A percentile compares a stretch with the other conserved stretches of the same genome.
Conservation (phyloP, 2,888 invertebrate genomes). For the Sisyra nigra region DNA sequence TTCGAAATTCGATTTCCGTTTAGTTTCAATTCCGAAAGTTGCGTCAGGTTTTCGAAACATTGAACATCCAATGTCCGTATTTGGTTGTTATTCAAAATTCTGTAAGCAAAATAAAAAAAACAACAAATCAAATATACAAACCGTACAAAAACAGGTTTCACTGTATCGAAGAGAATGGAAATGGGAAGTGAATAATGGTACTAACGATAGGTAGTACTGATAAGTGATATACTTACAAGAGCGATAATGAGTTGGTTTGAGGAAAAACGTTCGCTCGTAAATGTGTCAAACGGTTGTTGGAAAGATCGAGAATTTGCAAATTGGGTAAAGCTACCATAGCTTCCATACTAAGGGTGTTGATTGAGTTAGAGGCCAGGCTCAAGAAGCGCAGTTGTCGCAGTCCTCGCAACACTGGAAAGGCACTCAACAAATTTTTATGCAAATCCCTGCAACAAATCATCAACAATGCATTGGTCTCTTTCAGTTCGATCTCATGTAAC, state of each 20-base stretch:
- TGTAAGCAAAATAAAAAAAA: slow-evolving; percentile 22
- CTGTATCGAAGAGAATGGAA: no score
- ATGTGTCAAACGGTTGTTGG: slow-evolving; percentile 42
- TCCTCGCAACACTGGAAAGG: slow-evolving; percentile 30
- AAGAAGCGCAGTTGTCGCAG: slow-evolving; percentile 11
- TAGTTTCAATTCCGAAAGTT: slow-evolving; percentile 56
- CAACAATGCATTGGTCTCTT: no score
- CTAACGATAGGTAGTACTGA: no score
- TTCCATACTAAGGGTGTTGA: slow-evolving; percentile 25
- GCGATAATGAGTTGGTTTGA: slow-evolving; percentile 30
- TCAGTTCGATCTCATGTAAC: no score
- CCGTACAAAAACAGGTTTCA: slow-evolving; percentile 2
- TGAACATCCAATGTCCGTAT: slow-evolving; percentile 53
- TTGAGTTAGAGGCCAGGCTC: slow-evolving; percentile 29
- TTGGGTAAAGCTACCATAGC: slow-evolving; percentile 33
- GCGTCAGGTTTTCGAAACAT: slow-evolving; percentile 53
- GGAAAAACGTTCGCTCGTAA: slow-evolving; percentile 42
- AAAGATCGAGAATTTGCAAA: slow-evolving; percentile 42
- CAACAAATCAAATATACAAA: slow-evolving; percentile 17
- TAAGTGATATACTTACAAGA: slow-evolving; percentile 32
- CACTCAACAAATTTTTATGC: slow-evolving; percentile 37
- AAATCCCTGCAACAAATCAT: slow-evolving; percentile 32
- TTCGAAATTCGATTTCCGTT: slow-evolving; percentile 58
- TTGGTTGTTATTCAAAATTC: slow-evolving; percentile 56
- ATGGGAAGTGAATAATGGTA: no score